Evolutionary conservation across 2,113 vertebrate species (phyloP).

Genomic region (Lampris incognitus): DNA sequence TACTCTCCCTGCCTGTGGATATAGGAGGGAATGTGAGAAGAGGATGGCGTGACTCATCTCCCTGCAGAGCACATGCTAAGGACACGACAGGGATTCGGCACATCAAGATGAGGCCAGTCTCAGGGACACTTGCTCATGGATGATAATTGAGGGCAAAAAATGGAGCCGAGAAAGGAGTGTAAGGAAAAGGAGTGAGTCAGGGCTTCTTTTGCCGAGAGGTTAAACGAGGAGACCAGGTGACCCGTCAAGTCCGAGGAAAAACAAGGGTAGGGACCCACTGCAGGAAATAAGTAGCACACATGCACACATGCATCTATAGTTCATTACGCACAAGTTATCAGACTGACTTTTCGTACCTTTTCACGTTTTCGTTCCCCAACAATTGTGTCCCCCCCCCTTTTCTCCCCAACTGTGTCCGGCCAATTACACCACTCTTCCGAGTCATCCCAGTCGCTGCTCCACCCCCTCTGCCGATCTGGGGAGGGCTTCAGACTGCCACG

Average conservation of each 20-base stretch:
- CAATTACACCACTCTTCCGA: too few relatives aligned
- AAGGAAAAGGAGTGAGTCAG: not conserved
- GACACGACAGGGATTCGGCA: not conserved
- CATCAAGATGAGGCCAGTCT: conserved; percentile 2
- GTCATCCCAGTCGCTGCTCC: too few relatives aligned
- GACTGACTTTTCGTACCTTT: too few relatives aligned
- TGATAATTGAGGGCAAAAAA: not conserved
- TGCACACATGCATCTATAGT: too few relatives aligned
- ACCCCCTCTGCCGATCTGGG: too few relatives aligned
- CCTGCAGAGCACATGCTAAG: not conserved
- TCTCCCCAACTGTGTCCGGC: too few relatives aligned
- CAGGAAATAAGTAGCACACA: conserved; percentile 18
- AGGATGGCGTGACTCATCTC: not conserved
- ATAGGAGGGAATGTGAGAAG: not conserved
- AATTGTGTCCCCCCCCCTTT: too few relatives aligned
- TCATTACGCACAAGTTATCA: too few relatives aligned
- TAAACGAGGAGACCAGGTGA: conserved; percentile 8
- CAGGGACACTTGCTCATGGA: not conserved
- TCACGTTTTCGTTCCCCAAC: too few relatives aligned
- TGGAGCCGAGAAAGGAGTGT: not conserved
- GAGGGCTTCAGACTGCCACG: too few relatives aligned
- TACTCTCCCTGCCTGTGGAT: conserved; percentile 34
- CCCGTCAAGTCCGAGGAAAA: conserved; percentile 20
- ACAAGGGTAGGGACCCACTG: conserved; percentile 1
- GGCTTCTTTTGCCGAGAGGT: not conserved